These are phyloP conservation scores for Diachrysia chrysitis DNA, from an alignment of 2,888 invertebrate genomes.

Conservation along the genomic window DNA sequence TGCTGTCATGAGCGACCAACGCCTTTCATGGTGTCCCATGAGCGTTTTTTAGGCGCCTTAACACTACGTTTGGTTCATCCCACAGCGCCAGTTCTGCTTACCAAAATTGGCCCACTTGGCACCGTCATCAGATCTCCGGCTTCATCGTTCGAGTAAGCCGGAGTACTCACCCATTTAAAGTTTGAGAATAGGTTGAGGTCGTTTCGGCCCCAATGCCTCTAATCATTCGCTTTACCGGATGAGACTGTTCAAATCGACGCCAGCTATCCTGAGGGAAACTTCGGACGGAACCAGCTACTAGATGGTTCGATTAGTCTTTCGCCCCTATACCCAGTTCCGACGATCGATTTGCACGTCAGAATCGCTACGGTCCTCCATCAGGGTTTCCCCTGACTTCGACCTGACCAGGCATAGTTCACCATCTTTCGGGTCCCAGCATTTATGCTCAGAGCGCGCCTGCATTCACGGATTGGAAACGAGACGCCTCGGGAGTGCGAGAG, in stretches of 20 bases:
- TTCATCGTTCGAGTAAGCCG: too few species aligned
- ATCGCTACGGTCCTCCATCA: constrained; percentile 93
- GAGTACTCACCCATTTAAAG: too few species aligned
- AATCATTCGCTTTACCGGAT: constrained; percentile 94
- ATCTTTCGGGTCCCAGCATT: constrained; percentile 93
- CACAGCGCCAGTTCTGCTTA: too few species aligned
- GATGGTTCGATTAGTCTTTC: constrained; percentile 93
- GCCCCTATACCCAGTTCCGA: constrained; percentile 93
- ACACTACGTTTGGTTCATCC: too few species aligned
- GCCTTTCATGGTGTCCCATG: too few species aligned
- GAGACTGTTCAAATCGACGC: constrained; percentile 85
- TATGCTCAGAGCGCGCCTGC: constrained; percentile 90
- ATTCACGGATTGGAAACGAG: constrained; percentile 80
- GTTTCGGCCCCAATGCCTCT: too few species aligned
- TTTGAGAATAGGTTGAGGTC: too few species aligned
- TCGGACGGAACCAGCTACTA: constrained; percentile 94
- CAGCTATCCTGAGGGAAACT: constrained; percentile 94
- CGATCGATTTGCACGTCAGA: constrained; percentile 95
- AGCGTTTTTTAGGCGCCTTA: too few species aligned
- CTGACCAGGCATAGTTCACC: constrained; percentile 93
- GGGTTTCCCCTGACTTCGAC: constrained; percentile 92
- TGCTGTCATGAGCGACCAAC: too few species aligned
- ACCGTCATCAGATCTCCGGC: too few species aligned
- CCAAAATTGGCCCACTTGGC: too few species aligned
- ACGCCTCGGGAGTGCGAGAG: constrained; percentile 90